A percentile compares a stretch with the other conserved stretches of the same genome.
These are phyloP conservation scores for Lithophane socia DNA, from an alignment of 2,888 invertebrate species.

Conservation along the genomic window DNA sequence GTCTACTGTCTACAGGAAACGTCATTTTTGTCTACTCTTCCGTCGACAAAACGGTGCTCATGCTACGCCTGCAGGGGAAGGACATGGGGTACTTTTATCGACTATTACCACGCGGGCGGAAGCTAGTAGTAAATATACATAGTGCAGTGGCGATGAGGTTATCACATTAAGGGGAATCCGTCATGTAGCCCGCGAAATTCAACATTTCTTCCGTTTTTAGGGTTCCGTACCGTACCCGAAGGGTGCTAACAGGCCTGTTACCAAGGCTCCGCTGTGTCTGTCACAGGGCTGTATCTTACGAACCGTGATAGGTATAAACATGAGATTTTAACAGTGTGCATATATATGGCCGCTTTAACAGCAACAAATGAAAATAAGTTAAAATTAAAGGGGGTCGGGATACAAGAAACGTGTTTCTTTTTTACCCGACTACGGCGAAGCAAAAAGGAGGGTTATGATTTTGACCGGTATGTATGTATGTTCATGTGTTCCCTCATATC, in stretches of 20 bases:
- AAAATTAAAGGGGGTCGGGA: background rate
- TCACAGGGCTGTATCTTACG: background rate
- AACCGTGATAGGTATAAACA: background rate
- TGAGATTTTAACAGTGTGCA: background rate
- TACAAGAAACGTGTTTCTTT: background rate
- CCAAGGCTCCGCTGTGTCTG: background rate
- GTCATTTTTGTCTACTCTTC: too few species aligned
- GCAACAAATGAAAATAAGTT: background rate
- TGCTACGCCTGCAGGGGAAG: too few species aligned
- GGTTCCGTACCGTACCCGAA: background rate
- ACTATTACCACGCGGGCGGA: too few species aligned
- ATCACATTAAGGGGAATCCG: background rate
- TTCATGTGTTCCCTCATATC: too few species aligned
- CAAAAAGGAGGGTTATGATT: too few species aligned
- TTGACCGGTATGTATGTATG: too few species aligned
- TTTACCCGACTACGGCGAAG: too few species aligned
- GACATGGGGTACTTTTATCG: too few species aligned
- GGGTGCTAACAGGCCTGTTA: background rate
- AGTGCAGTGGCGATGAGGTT: background rate
- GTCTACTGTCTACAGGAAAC: too few species aligned
- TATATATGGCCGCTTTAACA: background rate
- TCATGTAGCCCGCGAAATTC: background rate
- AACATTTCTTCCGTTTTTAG: background rate
- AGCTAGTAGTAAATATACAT: background rate
- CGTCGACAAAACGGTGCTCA: too few species aligned